Base-by-base conservation (phyloP, 1,140 invertebrate species). In the Lucilia sericata region DNA sequence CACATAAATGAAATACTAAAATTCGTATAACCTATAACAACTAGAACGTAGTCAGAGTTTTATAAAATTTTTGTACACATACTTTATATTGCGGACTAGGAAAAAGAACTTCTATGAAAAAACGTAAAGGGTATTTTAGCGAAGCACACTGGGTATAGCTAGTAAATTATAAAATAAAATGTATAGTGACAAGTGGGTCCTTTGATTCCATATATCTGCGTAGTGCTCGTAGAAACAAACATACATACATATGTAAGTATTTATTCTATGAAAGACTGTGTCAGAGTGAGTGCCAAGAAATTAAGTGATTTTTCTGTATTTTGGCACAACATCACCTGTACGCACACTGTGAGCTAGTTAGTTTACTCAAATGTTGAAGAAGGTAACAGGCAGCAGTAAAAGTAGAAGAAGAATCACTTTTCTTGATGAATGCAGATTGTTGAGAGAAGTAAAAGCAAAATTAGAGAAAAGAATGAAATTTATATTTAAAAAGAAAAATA, bases 341-440 rank as follows among this genome's bases (percentile, higher is more conserved):
- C 17, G 5, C 5, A 25, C 65, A 70, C 65, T 19, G 4, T n/a
- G 14, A 70, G 8, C 0, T 0, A 51, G 76, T 51, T 19, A 80
- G 76, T 49, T 80, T 51, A 21, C n/a, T 42, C 19, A 80, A 80
- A 80, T 80, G 76, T 42, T 42, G 17, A n/a, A 21, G 51, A 80
- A 49, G 76, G 42, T 80, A 80, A 42, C 75, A 42, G 17, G 17
- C 34, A 47, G 5, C 9, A 47, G 25, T 36, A 80, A 51, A 9
- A 80, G 13, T 19, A 25, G 47, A 17, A 78, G 36, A 42, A 42
- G 75, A 78, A 76, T n/a, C 76, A 80, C 76, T 80, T 80, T 21
- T 42, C 47, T 70, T 80, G 76, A 80, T 80, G 76, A 80, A 80
- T 80, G 76, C 47, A 80, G 76, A 51, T 80, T 80, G 76, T 51